Conservation (phyloP, 2,113 vertebrate genomes). For the Python bivittatus region DNA sequence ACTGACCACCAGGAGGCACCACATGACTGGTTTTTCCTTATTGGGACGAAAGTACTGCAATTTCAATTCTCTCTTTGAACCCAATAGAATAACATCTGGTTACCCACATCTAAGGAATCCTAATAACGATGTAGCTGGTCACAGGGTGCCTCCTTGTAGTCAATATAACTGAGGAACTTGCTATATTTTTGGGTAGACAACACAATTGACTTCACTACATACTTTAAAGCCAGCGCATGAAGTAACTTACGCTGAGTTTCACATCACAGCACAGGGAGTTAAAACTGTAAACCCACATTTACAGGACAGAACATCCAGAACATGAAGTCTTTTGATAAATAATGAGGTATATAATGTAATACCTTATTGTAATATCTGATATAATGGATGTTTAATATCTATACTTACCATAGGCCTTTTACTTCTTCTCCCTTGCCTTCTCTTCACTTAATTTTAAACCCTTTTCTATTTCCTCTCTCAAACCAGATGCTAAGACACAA, state of each 20-base stretch:
- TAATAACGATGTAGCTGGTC: not conserved
- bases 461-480: not conserved
- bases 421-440: not conserved
- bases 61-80: not conserved
- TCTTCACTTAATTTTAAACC: not conserved
- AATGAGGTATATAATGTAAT: not conserved
- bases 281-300: not conserved
- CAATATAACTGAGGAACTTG: not conserved
- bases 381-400: not conserved
- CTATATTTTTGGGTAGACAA: not conserved
- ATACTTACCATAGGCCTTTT: not conserved
- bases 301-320: not conserved
- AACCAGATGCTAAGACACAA: not conserved
- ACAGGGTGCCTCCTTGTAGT: not conserved
- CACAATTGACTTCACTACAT: not conserved
- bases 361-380: not conserved
- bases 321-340: not conserved
- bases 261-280: not conserved
- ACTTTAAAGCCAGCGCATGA: not conserved
- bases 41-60: not conserved
- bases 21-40: not conserved
- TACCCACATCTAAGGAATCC: not conserved
- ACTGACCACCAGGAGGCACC: not conserved
- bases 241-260: not conserved
- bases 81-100: not conserved